Evolutionary conservation across 2,113 vertebrate genomes (phyloP), one percentile per base, ranked within the genome.

Genomic region (Brienomyrus longianalis): DNA sequence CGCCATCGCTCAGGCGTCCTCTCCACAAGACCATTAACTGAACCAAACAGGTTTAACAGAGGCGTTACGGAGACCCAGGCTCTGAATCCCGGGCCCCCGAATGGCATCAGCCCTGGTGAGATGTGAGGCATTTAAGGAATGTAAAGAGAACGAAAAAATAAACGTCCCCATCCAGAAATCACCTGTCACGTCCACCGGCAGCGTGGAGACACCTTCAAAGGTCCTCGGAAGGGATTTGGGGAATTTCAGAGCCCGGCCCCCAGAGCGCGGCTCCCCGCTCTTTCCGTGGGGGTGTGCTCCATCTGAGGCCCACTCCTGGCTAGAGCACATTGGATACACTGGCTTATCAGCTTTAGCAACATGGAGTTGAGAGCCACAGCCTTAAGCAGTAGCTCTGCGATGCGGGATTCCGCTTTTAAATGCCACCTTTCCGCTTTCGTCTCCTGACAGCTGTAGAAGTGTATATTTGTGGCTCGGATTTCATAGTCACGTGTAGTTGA

Each of bases 321-420:
- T 17, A 59, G 21, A 88, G 90, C 87, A 45, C 87, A 88, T 90
- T 89, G 80, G 90, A 90, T 59, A 88, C 87, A 39, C 74, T 54
- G 31, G 80, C 87, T 90, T 90, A 90, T 88, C 54, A 43, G 54
- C 56, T 27, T 80, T 54, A 35, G 23, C 86, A 47, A 17, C 87
- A 59, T 77, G 48, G 23, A 86, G 52, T 87, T 66, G 80, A 86
- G 70, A 83, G 80, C 56, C 80, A 21, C 74, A 7, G 56, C 87
- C 35, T 66, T 15, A 35, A 54, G 52, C 21, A 19, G 77, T 1
- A 15, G 39, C 80, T 89, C 54, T 35, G 39, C 23, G 3, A 11
- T 59, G 77, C n/a, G 51, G 52, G 80, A 85, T 35, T 89, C 21
- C 1, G 77, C 31, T 89, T 47, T 59, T 85, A 59, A 85, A 85